Base-by-base conservation (phyloP, 2,888 invertebrate species). In the Dasypolia templi region DNA sequence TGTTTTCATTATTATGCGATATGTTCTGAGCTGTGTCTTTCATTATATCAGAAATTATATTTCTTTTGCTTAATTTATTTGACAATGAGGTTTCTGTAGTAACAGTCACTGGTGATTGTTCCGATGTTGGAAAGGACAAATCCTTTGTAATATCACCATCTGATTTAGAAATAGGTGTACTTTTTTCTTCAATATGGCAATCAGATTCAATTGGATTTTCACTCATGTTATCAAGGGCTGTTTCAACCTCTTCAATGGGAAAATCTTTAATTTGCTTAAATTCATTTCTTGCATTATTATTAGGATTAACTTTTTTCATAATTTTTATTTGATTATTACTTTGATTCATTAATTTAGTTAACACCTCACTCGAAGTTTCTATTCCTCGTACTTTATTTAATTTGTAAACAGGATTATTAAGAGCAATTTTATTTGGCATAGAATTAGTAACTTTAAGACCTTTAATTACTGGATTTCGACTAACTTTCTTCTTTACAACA, bases 281-380 rank as follows among this genome's bases (percentile, higher is more conserved):
- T 64, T 87, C 86, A 53, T 82, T 64, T 65, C 81, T 83, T 53
- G 56, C 26, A 55, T 71, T 80, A 55, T 71, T 80, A 77, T 77
- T 79, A 72, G 87, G 85, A 82, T 75, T 77, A 67, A 85, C 67
- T 83, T 92, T 95, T 86, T 94, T 96, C 1, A 94, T 89, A 62
- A 96, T 94, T 92, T 94, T 95, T 77, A 96, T 93, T 90, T 95
- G 93, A 89, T 90, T 95, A 87, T 94, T 94, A 76, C 92, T 93
- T 86, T 95, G 94, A 80, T 91, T 94, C 22, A 95, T 87, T 81
- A 96, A 88, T 88, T 95, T 95, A 39, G 94, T 92, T 58, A 96
- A 89, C 46, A 95, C 92, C 65, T 94, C 94, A 81, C 91, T 90
- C 6, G 94, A 91, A 51, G 92, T 90, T 80, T 86, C 89, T 58